Percentiles rank a stretch among this genome's conserved stretches.
These are phyloP conservation scores for Petrocephalus sullivani DNA, from an alignment of 2,797 vertebrate genomes.

Conservation along the genomic window DNA sequence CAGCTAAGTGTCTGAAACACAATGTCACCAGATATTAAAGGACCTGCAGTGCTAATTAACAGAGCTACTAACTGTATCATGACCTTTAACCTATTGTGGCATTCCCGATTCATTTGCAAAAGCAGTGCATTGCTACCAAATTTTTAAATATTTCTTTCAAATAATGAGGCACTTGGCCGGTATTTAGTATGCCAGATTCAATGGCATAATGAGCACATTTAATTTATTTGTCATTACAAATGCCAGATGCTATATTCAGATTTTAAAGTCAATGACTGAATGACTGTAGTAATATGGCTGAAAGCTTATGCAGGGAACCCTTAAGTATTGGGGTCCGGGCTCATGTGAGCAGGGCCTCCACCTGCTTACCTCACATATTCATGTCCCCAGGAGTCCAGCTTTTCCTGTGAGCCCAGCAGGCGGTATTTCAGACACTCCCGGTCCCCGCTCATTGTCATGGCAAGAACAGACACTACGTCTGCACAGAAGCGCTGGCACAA, in stretches of 20 bases:
- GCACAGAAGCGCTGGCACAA: slow-evolving; percentile 81
- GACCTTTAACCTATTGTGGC: not conserved
- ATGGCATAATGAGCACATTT: not conserved
- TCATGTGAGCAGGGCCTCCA: not conserved
- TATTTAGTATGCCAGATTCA: not conserved
- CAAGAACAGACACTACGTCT: slow-evolving; percentile 92
- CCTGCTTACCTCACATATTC: slow-evolving; percentile 86
- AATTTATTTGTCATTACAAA: not conserved
- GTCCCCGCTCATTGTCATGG: slow-evolving; percentile 98
- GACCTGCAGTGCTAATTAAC: not conserved
- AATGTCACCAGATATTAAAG: not conserved
- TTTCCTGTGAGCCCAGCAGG: slow-evolving; percentile 89
- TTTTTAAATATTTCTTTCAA: not conserved
- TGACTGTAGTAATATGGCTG: not conserved
- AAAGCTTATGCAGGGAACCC: not conserved
- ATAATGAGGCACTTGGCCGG: not conserved
- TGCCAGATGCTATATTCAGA: not conserved
- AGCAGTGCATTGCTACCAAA: not conserved
- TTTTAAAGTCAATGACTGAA: not conserved
- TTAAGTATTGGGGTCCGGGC: not conserved
- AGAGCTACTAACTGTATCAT: not conserved
- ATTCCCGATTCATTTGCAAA: not conserved
- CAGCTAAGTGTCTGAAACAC: slow-evolving; percentile 77
- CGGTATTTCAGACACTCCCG: slow-evolving; percentile 95
- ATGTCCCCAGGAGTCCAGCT: slow-evolving; percentile 95